Evolutionary conservation across 2,888 invertebrate genomes (phyloP).

Genomic region (Maniola hyperantus): DNA sequence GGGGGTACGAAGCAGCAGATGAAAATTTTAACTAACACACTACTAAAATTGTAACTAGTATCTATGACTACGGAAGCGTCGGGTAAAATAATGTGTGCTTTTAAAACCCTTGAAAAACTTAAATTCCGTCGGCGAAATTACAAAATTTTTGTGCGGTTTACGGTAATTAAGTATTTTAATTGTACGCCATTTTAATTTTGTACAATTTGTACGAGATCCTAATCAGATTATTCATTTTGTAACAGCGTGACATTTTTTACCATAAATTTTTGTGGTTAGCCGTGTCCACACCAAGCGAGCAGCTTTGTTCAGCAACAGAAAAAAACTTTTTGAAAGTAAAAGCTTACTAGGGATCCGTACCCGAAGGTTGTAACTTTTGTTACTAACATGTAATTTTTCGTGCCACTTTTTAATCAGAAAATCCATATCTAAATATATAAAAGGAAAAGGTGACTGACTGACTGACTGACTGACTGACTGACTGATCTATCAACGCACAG

Average conservation of each 20-base stretch:
- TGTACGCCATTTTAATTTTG: conserved; percentile 11
- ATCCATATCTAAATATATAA: too few species aligned
- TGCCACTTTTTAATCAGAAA: too few species aligned
- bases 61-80: neutral
- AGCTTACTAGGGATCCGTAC: too few species aligned
- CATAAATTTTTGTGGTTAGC: neutral
- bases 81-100: neutral
- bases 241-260: conserved; percentile 7
- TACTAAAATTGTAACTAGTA: too few species aligned
- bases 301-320: neutral
- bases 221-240: conserved; percentile 14
- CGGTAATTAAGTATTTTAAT: conserved; percentile 1
- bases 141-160: neutral
- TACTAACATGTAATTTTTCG: too few species aligned
- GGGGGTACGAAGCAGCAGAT: too few species aligned
- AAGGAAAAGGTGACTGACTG: too few species aligned
- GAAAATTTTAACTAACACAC: too few species aligned
- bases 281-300: neutral
- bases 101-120: neutral
- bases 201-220: conserved; percentile 18
- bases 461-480: too few species aligned
- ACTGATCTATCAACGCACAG: too few species aligned
- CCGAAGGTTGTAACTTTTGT: too few species aligned
- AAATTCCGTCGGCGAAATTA: conserved; percentile 1
- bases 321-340: too few species aligned